A percentile compares a stretch with the other conserved stretches of the same genome.
Evolutionary conservation across 2,797 vertebrate species (phyloP).

Genomic region (Darevskia mixta): DNA sequence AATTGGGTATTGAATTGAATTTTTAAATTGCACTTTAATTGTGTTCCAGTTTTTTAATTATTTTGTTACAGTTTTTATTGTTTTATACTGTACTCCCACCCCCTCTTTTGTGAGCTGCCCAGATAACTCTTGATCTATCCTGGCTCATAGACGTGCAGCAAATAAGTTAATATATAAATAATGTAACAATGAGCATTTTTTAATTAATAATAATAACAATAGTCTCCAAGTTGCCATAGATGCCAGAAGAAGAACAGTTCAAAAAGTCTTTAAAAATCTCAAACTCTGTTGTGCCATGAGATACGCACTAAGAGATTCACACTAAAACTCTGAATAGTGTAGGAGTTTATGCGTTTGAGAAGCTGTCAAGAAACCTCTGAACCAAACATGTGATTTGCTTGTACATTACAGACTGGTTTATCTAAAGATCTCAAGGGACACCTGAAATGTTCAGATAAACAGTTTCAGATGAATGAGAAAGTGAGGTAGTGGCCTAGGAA

Average conservation of each 20-base stretch:
- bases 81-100: background rate
- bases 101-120: background rate
- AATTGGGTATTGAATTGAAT: background rate
- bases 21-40: background rate
- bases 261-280: constrained; percentile 66
- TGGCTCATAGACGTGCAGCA: background rate
- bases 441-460: constrained; percentile 71
- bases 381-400: constrained; percentile 73
- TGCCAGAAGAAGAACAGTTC: constrained; percentile 66
- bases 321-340: constrained; percentile 65
- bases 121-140: background rate
- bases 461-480: constrained; percentile 58
- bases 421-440: constrained; percentile 66
- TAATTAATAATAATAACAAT: background rate
- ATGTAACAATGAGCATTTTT: background rate
- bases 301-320: constrained; percentile 56
- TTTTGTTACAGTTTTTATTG: background rate
- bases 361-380: constrained; percentile 68
- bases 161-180: constrained; percentile 45
- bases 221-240: constrained; percentile 55
- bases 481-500: constrained; percentile 34
- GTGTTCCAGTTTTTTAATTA: no score
- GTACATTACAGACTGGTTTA: constrained; percentile 67
- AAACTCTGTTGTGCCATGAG: constrained; percentile 65
- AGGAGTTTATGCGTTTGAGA: constrained; percentile 67